A percentile compares a stretch with the other conserved stretches of the same genome.
Evolutionary conservation across 2,888 invertebrate species (phyloP).

Genomic region (Drosophila falleni): DNA sequence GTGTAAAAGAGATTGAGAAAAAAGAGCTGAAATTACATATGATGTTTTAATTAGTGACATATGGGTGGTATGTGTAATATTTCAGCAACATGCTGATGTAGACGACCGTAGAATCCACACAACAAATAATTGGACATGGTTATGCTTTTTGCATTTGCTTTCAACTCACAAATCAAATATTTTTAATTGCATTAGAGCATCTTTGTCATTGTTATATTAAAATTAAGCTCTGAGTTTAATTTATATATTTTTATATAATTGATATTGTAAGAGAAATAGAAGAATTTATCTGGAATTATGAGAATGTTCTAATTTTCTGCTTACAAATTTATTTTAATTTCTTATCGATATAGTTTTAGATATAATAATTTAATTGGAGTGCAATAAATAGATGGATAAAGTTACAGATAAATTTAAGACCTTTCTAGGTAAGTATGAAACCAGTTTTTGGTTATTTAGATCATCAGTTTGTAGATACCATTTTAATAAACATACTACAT

Average conservation of each 20-base stretch:
- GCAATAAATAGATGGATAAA: too few relatives aligned
- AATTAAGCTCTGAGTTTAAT: not conserved
- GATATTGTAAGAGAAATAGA: too few relatives aligned
- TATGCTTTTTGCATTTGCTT: slow-evolving; percentile 34
- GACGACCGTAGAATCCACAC: slow-evolving; percentile 11
- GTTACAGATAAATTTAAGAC: too few relatives aligned
- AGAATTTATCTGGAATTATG: too few relatives aligned
- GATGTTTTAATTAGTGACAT: slow-evolving; percentile 79
- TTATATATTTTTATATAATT: not conserved
- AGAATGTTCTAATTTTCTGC: not conserved
- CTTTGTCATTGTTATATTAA: not conserved
- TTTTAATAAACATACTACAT: too few relatives aligned
- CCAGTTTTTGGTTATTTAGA: too few relatives aligned
- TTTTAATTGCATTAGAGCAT: slow-evolving; percentile 20
- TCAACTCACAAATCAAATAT: slow-evolving; percentile 46
- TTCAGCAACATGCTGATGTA: slow-evolving; percentile 12
- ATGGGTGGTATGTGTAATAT: slow-evolving; percentile 50
- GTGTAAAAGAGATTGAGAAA: slow-evolving; percentile 27
- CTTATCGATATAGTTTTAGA: not conserved
- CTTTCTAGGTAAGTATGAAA: too few relatives aligned
- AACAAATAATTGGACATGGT: slow-evolving; percentile 58
- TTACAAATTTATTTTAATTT: not conserved
- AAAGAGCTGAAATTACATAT: slow-evolving; percentile 81
- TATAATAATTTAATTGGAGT: too few relatives aligned
- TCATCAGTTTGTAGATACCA: too few relatives aligned